phyloP scores from a whole-genome alignment of 2,113 vertebrate species.

The Bolborhynchus lineola region DNA sequence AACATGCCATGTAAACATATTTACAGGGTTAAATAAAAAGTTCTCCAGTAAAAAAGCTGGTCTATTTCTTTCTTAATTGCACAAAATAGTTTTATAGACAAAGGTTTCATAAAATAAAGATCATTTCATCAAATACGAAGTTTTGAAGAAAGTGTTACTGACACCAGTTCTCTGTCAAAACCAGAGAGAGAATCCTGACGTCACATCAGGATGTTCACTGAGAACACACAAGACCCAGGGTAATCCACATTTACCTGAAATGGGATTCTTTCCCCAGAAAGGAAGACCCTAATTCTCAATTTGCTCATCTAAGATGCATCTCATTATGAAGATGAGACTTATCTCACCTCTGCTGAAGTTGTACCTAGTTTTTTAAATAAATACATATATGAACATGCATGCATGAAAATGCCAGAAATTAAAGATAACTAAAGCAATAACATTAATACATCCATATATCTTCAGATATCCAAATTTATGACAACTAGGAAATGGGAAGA shows the following conservation, averaged over 20 bases:
- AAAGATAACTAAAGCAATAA: background rate
- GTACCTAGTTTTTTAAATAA: background rate
- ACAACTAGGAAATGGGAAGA: background rate
- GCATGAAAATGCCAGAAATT: background rate
- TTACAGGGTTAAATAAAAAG: background rate
- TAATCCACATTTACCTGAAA: background rate
- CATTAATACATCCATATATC: background rate
- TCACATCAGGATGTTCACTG: background rate
- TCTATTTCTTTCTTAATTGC: background rate
- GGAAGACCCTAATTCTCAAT: background rate
- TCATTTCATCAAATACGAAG: background rate
- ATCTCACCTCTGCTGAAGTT: background rate
- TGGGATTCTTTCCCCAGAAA: background rate
- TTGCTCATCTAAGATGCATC: background rate
- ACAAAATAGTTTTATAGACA: background rate
- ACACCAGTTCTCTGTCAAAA: background rate
- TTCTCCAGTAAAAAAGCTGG: background rate
- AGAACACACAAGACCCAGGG: background rate
- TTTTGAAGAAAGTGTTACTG: background rate
- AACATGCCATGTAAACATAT: background rate
- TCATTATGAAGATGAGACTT: background rate
- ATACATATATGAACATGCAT: background rate
- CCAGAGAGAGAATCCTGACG: background rate
- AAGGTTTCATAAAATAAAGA: background rate
- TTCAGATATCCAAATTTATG: background rate